A percentile compares a stretch with the other conserved stretches of the same genome.
Conservation (phyloP, 1,140 invertebrate species). For the Octopus sinensis region DNA sequence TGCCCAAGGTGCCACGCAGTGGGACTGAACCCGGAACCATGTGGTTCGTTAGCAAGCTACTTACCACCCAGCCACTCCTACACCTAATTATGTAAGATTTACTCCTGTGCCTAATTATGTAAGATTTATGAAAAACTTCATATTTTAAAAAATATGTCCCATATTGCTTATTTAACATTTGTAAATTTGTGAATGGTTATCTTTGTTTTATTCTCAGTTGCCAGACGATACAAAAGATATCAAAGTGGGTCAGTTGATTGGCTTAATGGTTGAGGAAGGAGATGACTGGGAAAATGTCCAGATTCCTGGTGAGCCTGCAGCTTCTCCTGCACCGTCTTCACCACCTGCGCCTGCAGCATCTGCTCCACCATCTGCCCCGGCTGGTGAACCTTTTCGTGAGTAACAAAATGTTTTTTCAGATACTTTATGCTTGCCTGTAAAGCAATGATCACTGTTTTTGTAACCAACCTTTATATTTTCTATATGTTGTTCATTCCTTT, state of each 20-base stretch:
- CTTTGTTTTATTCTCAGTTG: constrained; percentile 35
- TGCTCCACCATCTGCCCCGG: neutral
- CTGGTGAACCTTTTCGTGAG: constrained; percentile 1
- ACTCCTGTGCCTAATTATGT: too few species aligned
- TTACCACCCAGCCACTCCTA: too few species aligned
- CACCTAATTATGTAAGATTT: too few species aligned
- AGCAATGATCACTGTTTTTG: too few species aligned
- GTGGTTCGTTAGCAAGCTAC: too few species aligned
- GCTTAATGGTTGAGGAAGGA: constrained; percentile 80
- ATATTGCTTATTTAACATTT: neutral
- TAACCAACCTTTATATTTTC: too few species aligned
- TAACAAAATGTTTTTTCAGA: neutral
- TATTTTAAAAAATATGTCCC: too few species aligned
- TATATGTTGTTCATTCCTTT: too few species aligned
- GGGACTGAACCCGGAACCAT: too few species aligned
- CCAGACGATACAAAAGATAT: constrained; percentile 79
- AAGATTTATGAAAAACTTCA: too few species aligned
- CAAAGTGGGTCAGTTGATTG: constrained; percentile 80
- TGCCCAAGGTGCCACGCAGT: too few species aligned
- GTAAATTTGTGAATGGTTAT: neutral
- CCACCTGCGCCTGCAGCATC: neutral
- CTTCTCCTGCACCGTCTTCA: constrained; percentile 33
- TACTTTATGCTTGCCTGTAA: too few species aligned
- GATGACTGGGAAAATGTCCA: constrained; percentile 70
- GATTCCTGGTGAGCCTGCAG: constrained; percentile 39